Base-by-base conservation (phyloP, 2,797 vertebrate species). In the Mus caroli region DNA sequence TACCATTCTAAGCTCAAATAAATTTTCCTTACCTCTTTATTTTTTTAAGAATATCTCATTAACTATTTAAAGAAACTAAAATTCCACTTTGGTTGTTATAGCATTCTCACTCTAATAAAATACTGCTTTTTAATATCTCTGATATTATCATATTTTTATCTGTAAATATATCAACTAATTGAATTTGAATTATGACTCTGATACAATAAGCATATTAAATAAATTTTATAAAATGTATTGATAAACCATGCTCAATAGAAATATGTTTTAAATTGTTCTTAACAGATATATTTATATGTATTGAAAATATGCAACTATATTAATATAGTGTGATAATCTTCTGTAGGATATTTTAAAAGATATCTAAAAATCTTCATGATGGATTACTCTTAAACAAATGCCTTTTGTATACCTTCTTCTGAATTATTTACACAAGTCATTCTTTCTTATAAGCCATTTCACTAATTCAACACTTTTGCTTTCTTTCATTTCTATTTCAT, bases 141-240 rank as follows among this genome's bases (percentile, higher is more conserved):
- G 73, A 85, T 85, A 85, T n/a, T 24, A 71, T 56, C 71, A 92
- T 84, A 69, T 80, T 88, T 88, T 46, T 54, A 89, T 67, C 84
- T 43, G 37, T 26, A 90, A n/a, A 75, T 50, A 52, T 7, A 46
- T 67, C 28, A 88, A 26, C n/a, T 91, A 26, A 28, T 76, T 96
- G 80, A 73, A 37, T 37, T 71, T 43, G 37, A 93, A 69, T 69
- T 46, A 22, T 7, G 2, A 64, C n/a, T 69, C 31, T 71, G 85
- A 85, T 2, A 71, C 1, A 71, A 71, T 2, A 71, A 82, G 22
- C 13, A 40, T 40, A 82, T 80, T 86, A 75, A 91, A 34, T 40
- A 7, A 4, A 52, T 73, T 92, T 86, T 89, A 77, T 95, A 46
- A 86, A 82, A 46, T 26, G 69, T 6, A 73, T 6, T 64, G 64